Evolutionary conservation across 2,113 vertebrate genomes (phyloP).

Genomic region (Lophochroa leadbeateri): DNA sequence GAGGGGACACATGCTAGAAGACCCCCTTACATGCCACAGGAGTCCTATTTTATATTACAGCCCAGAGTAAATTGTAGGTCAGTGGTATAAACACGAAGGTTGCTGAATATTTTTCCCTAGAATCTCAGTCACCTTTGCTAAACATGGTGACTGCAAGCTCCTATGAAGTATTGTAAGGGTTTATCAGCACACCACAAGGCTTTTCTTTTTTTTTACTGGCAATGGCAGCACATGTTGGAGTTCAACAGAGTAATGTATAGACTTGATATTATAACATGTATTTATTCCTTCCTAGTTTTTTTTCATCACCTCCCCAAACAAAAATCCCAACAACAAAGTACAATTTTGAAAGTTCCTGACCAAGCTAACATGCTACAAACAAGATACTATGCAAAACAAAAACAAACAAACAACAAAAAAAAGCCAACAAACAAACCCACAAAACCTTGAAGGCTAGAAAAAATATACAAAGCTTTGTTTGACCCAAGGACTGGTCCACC

Average conservation of each 20-base stretch:
- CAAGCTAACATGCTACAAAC: not conserved
- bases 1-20: not conserved
- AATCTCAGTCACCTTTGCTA: slow-evolving; percentile 55
- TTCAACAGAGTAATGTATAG: not conserved
- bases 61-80: slow-evolving; percentile 10
- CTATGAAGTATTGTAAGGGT: slow-evolving; percentile 33
- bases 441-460: not conserved
- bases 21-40: not conserved
- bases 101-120: slow-evolving; percentile 37
- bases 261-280: not conserved
- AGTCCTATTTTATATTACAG: slow-evolving; percentile 10
- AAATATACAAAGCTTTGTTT: slow-evolving; percentile 13
- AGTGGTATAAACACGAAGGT: slow-evolving; percentile 1
- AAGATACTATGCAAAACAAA: not conserved
- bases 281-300: not conserved
- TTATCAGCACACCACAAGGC: slow-evolving; percentile 46
- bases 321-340: not conserved
- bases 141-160: slow-evolving; percentile 27
- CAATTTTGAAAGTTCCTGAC: not conserved
- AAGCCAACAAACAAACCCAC: not conserved
- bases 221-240: not conserved
- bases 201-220: slow-evolving; percentile 48
- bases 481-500: not conserved
- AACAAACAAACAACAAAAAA: not conserved
- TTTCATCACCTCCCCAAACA: not conserved